Percentiles rank a stretch among this genome's conserved stretches.
Conservation (phyloP, 2,888 invertebrate species). For the Artemia sinica region DNA sequence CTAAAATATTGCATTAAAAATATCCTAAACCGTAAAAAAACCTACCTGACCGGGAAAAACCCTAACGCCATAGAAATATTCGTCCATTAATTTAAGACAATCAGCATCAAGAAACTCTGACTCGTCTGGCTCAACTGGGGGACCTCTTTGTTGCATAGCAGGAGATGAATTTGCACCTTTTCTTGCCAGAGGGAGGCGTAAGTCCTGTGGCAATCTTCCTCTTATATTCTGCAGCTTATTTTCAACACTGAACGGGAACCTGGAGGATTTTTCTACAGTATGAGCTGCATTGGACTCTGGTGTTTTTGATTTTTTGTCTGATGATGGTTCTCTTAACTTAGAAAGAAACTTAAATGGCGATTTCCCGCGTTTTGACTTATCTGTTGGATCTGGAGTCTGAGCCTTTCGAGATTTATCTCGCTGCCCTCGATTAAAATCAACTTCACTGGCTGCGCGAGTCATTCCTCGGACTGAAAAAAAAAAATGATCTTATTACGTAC, state of each 20-base stretch:
- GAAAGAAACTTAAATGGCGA: constrained; percentile 86
- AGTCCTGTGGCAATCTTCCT: neutral
- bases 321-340: constrained; percentile 52
- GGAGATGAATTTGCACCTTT: constrained; percentile 49
- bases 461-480: constrained; percentile 33
- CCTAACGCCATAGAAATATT: constrained; percentile 74
- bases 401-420: constrained; percentile 27
- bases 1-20: too few species aligned
- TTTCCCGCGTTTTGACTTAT: constrained; percentile 57
- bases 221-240: constrained; percentile 9
- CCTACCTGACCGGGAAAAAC: constrained; percentile 18
- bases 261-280: constrained; percentile 18
- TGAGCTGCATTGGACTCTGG: constrained; percentile 26
- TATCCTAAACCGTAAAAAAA: too few species aligned
- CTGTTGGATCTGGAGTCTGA: constrained; percentile 34
- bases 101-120: constrained; percentile 73
- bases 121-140: constrained; percentile 47
- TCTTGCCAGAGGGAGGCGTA: constrained; percentile 35
- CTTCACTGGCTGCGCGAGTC: constrained; percentile 54
- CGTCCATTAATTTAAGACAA: constrained; percentile 78
- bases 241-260: constrained; percentile 6
- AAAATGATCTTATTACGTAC: too few species aligned
- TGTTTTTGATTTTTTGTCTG: constrained; percentile 52
- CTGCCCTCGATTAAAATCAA: constrained; percentile 51
- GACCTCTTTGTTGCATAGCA: constrained; percentile 35